A percentile compares a stretch with the other conserved stretches of the same genome.
These are phyloP conservation scores for Ammodytes marinus DNA, from an alignment of 2,113 vertebrate species.

Conservation along the genomic window DNA sequence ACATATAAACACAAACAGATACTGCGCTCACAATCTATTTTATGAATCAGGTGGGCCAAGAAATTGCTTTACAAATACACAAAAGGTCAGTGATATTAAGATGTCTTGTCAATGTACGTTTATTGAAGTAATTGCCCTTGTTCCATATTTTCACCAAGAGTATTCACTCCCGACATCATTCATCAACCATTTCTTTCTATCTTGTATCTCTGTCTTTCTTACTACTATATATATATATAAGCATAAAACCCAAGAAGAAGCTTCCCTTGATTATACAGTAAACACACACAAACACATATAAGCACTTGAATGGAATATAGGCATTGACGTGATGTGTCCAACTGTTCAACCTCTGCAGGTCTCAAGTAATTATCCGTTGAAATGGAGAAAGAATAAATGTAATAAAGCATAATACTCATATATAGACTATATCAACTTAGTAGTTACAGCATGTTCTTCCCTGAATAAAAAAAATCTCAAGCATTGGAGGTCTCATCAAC, in stretches of 20 bases:
- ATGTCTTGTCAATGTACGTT: slow-evolving; percentile 46
- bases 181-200: slow-evolving; percentile 14
- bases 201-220: not conserved
- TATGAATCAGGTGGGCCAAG: slow-evolving; percentile 3
- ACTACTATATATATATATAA: not conserved
- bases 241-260: not conserved
- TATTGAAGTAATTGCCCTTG: slow-evolving; percentile 63
- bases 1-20: slow-evolving; percentile 5
- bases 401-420: not conserved
- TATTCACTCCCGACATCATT: slow-evolving; percentile 9
- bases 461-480: slow-evolving; percentile 31
- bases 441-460: slow-evolving; percentile 1
- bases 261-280: not conserved
- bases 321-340: too few species aligned
- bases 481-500: slow-evolving; percentile 55
- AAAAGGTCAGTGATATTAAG: slow-evolving; percentile 68
- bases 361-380: not conserved
- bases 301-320: not conserved
- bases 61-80: slow-evolving; percentile 60
- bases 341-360: not conserved
- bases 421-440: not conserved
- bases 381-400: not conserved
- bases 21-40: slow-evolving; percentile 27
- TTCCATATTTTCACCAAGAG: slow-evolving; percentile 36
- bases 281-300: not conserved